These are phyloP conservation scores for Sebastes cheni DNA, from an alignment of 2,797 vertebrate genomes.

Conservation along the genomic window DNA sequence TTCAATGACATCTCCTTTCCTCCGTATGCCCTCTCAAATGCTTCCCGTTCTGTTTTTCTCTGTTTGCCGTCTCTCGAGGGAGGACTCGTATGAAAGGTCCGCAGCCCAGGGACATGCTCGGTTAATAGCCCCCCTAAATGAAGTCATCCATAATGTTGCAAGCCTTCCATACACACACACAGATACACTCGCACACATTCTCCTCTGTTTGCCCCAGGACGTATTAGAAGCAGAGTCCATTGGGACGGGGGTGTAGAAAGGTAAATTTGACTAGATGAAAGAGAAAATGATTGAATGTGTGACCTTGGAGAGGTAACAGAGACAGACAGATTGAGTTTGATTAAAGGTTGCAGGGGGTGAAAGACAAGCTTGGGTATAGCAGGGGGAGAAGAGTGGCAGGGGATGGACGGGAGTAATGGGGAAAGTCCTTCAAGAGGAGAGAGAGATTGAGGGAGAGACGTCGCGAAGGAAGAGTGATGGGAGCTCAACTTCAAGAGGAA, in stretches of 20 bases:
- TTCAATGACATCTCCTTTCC: slow-evolving; percentile 49
- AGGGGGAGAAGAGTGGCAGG: not conserved
- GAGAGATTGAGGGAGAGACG: not conserved
- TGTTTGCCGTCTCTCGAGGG: slow-evolving; percentile 52
- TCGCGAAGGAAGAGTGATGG: not conserved
- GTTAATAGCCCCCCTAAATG: slow-evolving; percentile 79
- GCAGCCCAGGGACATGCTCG: slow-evolving; percentile 72
- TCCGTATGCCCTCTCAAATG: slow-evolving; percentile 38
- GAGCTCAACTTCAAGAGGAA: slow-evolving; percentile 2
- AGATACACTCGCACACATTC: slow-evolving; percentile 10
- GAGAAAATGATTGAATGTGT: slow-evolving; percentile 57
- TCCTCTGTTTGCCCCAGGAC: slow-evolving; percentile 54
- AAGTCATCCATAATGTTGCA: slow-evolving; percentile 79
- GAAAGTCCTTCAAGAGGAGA: slow-evolving; percentile 10
- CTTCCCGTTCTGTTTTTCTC: slow-evolving; percentile 53
- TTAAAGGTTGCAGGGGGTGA: slow-evolving; percentile 50
- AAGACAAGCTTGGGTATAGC: slow-evolving; percentile 29
- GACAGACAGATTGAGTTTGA: slow-evolving; percentile 54
- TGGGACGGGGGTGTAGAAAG: slow-evolving; percentile 42
- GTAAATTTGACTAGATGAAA: slow-evolving; percentile 64
- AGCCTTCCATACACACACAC: slow-evolving; percentile 21
- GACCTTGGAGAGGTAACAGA: slow-evolving; percentile 59
- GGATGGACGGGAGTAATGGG: slow-evolving; percentile 19
- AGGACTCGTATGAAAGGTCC: slow-evolving; percentile 63
- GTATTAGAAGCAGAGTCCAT: slow-evolving; percentile 39